Conservation (phyloP, 2,113 vertebrate species). For the Poeciliopsis turrubarensis region DNA sequence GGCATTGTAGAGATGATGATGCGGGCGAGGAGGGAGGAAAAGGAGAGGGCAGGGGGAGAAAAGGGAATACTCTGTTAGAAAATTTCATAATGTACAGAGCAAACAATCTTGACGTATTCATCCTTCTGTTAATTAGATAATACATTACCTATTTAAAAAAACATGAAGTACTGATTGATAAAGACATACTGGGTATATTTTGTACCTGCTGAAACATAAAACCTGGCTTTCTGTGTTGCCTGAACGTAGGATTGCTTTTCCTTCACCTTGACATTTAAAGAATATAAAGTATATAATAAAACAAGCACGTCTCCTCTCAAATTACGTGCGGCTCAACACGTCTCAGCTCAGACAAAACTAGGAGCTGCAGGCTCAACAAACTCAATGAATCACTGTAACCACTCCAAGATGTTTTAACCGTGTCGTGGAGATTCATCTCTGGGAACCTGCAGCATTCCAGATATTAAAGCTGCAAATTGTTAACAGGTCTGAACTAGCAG, state of each 20-base stretch:
- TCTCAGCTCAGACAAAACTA: conserved; percentile 5
- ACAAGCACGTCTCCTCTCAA: neutral
- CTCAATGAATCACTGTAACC: conserved; percentile 10
- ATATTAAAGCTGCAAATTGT: conserved; percentile 14
- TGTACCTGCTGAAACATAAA: neutral
- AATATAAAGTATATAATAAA: neutral
- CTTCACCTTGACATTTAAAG: neutral
- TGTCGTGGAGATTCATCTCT: conserved; percentile 8
- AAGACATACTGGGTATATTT: neutral
- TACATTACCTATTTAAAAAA: neutral
- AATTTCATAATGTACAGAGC: conserved; percentile 45
- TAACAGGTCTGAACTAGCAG: conserved; percentile 53
- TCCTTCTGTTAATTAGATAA: neutral
- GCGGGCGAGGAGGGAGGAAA: conserved; percentile 45
- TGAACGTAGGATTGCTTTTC: neutral
- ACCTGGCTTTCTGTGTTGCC: neutral
- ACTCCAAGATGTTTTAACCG: neutral
- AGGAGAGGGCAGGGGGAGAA: conserved; percentile 59
- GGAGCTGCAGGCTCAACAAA: conserved; percentile 7
- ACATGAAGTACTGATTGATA: neutral
- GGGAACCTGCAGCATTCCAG: conserved; percentile 43
- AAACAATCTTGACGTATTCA: conserved; percentile 11
- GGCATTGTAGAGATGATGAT: conserved; percentile 51
- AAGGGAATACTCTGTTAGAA: conserved; percentile 74
- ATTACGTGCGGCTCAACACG: neutral